Base-by-base conservation (phyloP, 2,113 vertebrate species). In the Paradoxurus hermaphroditus region DNA sequence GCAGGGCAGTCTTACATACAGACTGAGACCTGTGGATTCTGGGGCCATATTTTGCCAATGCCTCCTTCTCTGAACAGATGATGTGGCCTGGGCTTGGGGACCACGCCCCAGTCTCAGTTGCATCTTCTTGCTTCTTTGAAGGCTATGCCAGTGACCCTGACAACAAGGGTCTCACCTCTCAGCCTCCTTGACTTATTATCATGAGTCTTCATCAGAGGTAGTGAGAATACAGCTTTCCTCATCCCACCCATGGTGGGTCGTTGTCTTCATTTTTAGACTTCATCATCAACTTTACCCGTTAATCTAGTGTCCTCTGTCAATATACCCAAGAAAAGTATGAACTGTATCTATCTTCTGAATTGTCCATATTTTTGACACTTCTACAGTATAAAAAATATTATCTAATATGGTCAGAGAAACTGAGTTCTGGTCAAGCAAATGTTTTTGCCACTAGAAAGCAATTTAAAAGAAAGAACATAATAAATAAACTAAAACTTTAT, bases 401-500 rank as follows among this genome's bases (percentile, higher is more conserved):
- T 41, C 70, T 27, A n/a, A 5, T 27, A 53, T 18, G 31, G 31
- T 70, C 62, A 79, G 34, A 83, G 75, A 87, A 79, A 75, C 46
- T 81, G 39, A 90, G 85, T 78, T 92, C 89, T 79, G 23, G 44
- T 73, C 75, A 84, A 93, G 85, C 56, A 59, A 46, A 41, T n/a
- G 63, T 72, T 51, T 97, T 91, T 88, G 21, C 46, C 92, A 75
- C 65, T 19, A 88, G 62, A 93, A 96, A 91, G 19, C 36, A 68
- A 62, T 63, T 79, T 86, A 34, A 63, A 78, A 8, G 46, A 90
- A 25, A 46, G 7, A 34, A 62, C 31, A 67, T 62, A 81, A 82
- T 82, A 59, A 95, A 73, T 92, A 67, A 91, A 83, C 31, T 85
- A 79, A 94, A 92, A 82, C 49, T 81, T 46, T 68, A 34, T 39